phyloP scores from a whole-genome alignment of 2,888 invertebrate genomes.

The Latrodectus elegans region DNA sequence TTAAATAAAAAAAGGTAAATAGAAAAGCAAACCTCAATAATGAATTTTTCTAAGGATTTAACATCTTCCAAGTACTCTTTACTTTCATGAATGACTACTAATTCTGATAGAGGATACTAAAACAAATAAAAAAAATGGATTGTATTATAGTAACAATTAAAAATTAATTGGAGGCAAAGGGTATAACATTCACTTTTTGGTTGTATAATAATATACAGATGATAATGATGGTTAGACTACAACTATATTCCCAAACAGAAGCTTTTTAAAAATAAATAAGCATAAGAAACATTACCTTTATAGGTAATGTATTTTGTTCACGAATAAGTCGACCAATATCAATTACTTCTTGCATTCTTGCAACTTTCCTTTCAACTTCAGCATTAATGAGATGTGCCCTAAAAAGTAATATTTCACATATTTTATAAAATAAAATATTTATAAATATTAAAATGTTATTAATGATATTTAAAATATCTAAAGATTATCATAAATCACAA shows the following conservation, averaged over 20 bases:
- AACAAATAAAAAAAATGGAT: constrained; percentile 49
- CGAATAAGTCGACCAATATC: constrained; percentile 94
- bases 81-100: constrained; percentile 95
- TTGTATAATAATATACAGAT: too few species aligned
- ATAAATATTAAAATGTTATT: too few species aligned
- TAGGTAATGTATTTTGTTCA: constrained; percentile 93
- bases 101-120: constrained; percentile 92
- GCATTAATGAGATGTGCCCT: constrained; percentile 82
- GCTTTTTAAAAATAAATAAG: neutral
- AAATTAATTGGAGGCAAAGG: too few species aligned
- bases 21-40: constrained; percentile 80
- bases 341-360: constrained; percentile 94
- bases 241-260: neutral
- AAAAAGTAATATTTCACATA: neutral
- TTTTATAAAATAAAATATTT: too few species aligned
- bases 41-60: constrained; percentile 86
- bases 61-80: constrained; percentile 85
- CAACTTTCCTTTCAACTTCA: constrained; percentile 90
- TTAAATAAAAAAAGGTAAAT: neutral
- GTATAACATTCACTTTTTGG: too few species aligned
- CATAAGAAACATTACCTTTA: constrained; percentile 79
- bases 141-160: neutral
- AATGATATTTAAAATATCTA: too few species aligned
- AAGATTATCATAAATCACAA: too few species aligned
- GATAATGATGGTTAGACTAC: neutral